phyloP scores from a whole-genome alignment of 2,888 invertebrate species.

The Opisthograptis luteolata region DNA sequence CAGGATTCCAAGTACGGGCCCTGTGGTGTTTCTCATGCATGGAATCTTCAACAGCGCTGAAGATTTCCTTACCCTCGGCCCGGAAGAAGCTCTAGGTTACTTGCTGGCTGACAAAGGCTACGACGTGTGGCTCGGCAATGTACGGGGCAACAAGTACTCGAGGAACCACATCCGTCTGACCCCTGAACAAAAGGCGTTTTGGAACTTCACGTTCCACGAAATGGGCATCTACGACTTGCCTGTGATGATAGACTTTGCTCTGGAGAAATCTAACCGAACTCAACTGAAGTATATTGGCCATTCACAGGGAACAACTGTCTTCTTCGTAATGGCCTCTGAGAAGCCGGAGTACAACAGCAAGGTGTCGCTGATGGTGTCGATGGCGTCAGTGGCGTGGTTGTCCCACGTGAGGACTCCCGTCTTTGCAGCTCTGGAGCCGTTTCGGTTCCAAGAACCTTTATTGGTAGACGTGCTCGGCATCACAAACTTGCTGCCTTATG shows the following conservation, averaged over 20 bases:
- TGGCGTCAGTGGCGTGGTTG: slow-evolving; percentile 86
- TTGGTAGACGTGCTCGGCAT: slow-evolving; percentile 1
- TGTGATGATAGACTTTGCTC: slow-evolving; percentile 87
- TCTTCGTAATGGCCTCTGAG: slow-evolving; percentile 85
- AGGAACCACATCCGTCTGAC: slow-evolving; percentile 65
- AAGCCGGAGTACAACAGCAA: slow-evolving; percentile 85
- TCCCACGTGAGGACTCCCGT: slow-evolving; percentile 60
- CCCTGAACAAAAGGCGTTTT: slow-evolving; percentile 64
- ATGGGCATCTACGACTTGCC: slow-evolving; percentile 90
- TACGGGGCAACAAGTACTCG: slow-evolving; percentile 88
- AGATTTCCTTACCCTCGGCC: slow-evolving; percentile 87
- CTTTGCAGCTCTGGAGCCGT: not conserved
- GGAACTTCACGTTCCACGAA: slow-evolving; percentile 89
- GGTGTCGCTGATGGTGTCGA: slow-evolving; percentile 80
- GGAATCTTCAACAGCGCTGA: slow-evolving; percentile 88
- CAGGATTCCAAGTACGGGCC: slow-evolving; percentile 34
- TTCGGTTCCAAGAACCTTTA: not conserved
- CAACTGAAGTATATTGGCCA: slow-evolving; percentile 89
- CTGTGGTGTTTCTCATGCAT: slow-evolving; percentile 87
- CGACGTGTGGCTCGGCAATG: slow-evolving; percentile 91
- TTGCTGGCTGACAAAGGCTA: slow-evolving; percentile 84
- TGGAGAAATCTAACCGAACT: slow-evolving; percentile 74
- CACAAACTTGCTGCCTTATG: slow-evolving; percentile 18
- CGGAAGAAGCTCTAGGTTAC: slow-evolving; percentile 80
- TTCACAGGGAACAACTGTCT: slow-evolving; percentile 87